Evolutionary conservation across 1,140 invertebrate species (phyloP).

Genomic region (Notospermus geniculatus): DNA sequence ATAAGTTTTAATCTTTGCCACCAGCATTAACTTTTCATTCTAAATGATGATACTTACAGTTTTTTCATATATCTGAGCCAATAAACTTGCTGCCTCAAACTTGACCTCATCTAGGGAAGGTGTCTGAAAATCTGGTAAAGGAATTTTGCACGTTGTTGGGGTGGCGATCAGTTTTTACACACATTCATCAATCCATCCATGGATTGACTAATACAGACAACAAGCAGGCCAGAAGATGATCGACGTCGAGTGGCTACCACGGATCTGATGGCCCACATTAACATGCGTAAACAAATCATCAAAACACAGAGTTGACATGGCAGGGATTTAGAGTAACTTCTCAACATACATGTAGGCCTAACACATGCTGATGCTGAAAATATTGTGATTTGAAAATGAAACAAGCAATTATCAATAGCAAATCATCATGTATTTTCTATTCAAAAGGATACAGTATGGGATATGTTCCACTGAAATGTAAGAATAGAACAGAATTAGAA

Average conservation of each 20-base stretch:
- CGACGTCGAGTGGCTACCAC: too few species aligned
- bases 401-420: too few species aligned
- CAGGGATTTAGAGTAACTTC: too few species aligned
- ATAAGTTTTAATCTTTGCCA: too few species aligned
- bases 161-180: neutral
- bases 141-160: neutral
- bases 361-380: too few species aligned
- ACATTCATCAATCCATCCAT: constrained; percentile 9
- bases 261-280: too few species aligned
- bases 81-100: constrained; percentile 89
- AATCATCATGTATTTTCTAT: too few species aligned
- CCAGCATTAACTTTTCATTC: neutral
- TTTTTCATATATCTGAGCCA: constrained; percentile 86
- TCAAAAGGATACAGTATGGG: constrained; percentile 67
- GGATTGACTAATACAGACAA: constrained; percentile 12
- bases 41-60: constrained; percentile 57
- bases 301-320: too few species aligned
- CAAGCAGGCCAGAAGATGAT: too few species aligned
- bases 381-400: too few species aligned
- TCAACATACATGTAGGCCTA: too few species aligned
- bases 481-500: constrained; percentile 37
- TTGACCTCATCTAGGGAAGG: constrained; percentile 92
- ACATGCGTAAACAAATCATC: too few species aligned
- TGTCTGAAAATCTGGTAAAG: constrained; percentile 15
- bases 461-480: constrained; percentile 79